Percentiles rank a stretch among this genome's conserved stretches.
Conservation (phyloP, 2,113 vertebrate genomes). For the Equus quagga region DNA sequence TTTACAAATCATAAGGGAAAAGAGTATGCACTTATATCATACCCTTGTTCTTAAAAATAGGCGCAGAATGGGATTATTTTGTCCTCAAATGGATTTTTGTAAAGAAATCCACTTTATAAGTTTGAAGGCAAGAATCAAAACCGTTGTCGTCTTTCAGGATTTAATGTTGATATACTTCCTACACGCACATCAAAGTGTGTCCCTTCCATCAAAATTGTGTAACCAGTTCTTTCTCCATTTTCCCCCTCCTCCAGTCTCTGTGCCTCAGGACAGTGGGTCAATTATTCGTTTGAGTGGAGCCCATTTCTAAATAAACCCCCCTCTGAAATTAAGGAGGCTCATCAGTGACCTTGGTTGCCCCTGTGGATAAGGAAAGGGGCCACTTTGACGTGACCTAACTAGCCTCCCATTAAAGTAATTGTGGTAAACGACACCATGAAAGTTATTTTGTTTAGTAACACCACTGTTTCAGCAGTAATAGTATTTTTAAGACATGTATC, state of each 20-base stretch:
- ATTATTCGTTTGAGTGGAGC: background rate
- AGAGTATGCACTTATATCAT: rapidly evolving
- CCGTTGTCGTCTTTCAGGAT: background rate
- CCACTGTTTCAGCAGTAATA: too few relatives aligned
- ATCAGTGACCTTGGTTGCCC: rapidly evolving
- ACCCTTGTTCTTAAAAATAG: background rate
- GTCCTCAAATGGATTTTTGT: background rate
- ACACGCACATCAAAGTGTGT: rapidly evolving
- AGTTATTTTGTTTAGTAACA: background rate
- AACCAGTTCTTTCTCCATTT: background rate
- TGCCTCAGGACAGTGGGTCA: background rate
- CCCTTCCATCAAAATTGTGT: background rate
- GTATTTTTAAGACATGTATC: background rate
- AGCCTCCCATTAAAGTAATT: background rate
- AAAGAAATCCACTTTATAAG: background rate
- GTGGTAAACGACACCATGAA: too few relatives aligned
- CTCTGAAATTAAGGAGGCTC: background rate
- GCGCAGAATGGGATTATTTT: background rate
- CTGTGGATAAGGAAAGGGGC: background rate
- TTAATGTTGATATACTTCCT: background rate
- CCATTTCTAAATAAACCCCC: background rate
- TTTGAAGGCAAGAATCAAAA: background rate
- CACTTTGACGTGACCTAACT: rapidly evolving
- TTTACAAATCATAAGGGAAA: background rate
- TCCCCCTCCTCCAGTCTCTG: rapidly evolving